These are phyloP conservation scores for Apomyelois bistriatella DNA, from an alignment of 2,888 invertebrate genomes.

Conservation along the genomic window DNA sequence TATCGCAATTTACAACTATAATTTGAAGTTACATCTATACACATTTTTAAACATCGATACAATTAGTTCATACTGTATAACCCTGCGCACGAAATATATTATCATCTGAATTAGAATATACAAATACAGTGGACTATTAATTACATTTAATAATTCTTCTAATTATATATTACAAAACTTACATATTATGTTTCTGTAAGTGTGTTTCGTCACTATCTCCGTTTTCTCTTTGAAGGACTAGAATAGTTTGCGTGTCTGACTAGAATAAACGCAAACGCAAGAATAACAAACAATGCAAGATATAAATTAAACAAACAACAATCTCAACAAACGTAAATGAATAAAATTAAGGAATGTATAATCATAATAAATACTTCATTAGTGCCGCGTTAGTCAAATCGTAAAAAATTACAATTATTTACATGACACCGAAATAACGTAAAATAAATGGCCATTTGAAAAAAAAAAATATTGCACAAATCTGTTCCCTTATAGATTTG, in stretches of 20 bases:
- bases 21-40: slow-evolving; percentile 30
- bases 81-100: slow-evolving; percentile 44
- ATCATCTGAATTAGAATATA: slow-evolving; percentile 36
- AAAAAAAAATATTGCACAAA: slow-evolving; percentile 42
- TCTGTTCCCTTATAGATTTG: slow-evolving; percentile 26
- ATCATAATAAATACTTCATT: slow-evolving; percentile 27
- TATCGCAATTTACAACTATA: slow-evolving; percentile 25
- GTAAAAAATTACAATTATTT: slow-evolving; percentile 1
- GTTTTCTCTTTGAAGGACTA: slow-evolving; percentile 33
- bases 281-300: slow-evolving; percentile 36
- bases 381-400: background rate
- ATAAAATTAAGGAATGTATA: slow-evolving; percentile 52
- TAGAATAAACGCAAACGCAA: slow-evolving; percentile 39
- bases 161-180: slow-evolving; percentile 46
- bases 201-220: slow-evolving; percentile 23
- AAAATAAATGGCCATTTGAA: background rate
- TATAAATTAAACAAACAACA: slow-evolving; percentile 50
- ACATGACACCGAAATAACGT: background rate
- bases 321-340: slow-evolving; percentile 37
- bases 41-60: slow-evolving; percentile 35
- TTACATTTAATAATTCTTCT: slow-evolving; percentile 38
- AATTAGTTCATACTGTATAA: slow-evolving; percentile 31
- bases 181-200: slow-evolving; percentile 30
- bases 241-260: slow-evolving; percentile 45
- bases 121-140: slow-evolving; percentile 35